Evolutionary conservation across 1,140 invertebrate genomes (phyloP), one percentile per base, ranked within the genome.

Genomic region (Drosophila setifemur): DNA sequence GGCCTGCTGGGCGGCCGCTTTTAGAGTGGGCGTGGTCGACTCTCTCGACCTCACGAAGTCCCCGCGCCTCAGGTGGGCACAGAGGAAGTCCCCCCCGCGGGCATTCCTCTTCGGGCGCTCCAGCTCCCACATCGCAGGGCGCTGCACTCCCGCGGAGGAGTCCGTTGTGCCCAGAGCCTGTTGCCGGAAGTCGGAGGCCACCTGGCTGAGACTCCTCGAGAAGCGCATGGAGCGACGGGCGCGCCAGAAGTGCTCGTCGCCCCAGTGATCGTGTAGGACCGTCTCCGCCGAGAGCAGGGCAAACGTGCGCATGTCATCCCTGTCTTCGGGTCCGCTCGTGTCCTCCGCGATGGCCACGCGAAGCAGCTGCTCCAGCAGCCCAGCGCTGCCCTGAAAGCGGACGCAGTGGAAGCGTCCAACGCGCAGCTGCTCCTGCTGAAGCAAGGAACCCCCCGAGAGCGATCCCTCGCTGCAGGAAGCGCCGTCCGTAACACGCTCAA

Each of bases 161-260:
- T 74, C 82, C 50, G 70, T 91, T 2, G 91, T 98, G 75, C 95
- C 92, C 0, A 99, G 92, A 79, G 93, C 91, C 35, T 91, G 77
- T 42, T 85, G 78, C 37, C 97, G 93, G 89, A 95, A 99, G 26
- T 94, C 78, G 57, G 93, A 92, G 1, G 95, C 97, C 72, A 95
- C 93, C 75, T 93, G 43, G 39, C 93, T 90, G 1, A 99, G 92
- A 42, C 93, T 85, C 35, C 91, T 91, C 48, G 95, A 94, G 90
- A 98, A 99, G 71, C 95, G 93, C 96, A 99, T 98, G 85, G 97
- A 98, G 71, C 97, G 92, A 75, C 98, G 92, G 16, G 95, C 96
- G 63, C 91, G 91, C 98, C 98, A 99, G 91, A 96, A 99, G 28
- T 93, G 91, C 45, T 90, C 87, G 60, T 95, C 94, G 3, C 98